Conservation (phyloP, 37 sponge, comb jelly and placozoan genomes). For the Lycopodina hypogea region DNA sequence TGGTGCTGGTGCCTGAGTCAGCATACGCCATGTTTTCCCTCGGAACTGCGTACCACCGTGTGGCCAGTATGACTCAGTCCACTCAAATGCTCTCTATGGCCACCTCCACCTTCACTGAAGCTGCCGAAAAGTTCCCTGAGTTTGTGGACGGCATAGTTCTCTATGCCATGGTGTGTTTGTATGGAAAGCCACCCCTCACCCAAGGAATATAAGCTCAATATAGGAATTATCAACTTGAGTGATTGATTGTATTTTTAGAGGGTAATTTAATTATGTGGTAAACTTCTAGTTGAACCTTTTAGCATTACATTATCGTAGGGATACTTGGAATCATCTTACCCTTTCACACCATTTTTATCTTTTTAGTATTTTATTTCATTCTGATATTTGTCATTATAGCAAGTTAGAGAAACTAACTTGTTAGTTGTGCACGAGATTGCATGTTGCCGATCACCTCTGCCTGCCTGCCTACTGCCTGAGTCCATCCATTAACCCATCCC, state of each 20-base stretch:
- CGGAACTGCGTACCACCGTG: constrained; percentile 36
- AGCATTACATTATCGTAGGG: neutral
- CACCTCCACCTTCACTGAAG: constrained; percentile 32
- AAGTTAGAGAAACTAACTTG: too few species aligned
- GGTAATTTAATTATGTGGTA: too few species aligned
- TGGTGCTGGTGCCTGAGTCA: constrained; percentile 10
- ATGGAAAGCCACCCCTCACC: neutral
- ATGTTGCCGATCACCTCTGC: too few species aligned
- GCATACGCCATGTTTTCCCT: constrained; percentile 35
- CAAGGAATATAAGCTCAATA: neutral
- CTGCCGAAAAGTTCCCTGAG: constrained; percentile 27
- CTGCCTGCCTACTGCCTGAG: too few species aligned
- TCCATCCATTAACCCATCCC: too few species aligned
- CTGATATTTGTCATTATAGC: too few species aligned
- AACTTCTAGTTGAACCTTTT: too few species aligned
- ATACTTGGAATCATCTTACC: neutral
- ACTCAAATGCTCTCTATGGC: constrained; percentile 32
- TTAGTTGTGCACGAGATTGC: too few species aligned
- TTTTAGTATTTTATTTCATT: neutral
- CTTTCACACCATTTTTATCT: neutral
- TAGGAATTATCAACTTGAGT: neutral
- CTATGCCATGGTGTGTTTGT: constrained; percentile 39
- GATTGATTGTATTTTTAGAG: too few species aligned
- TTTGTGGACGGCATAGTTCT: constrained; percentile 50
- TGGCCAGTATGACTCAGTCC: constrained; percentile 26